phyloP scores from a whole-genome alignment of 2,888 invertebrate genomes.

The Tenthredo amoena region DNA sequence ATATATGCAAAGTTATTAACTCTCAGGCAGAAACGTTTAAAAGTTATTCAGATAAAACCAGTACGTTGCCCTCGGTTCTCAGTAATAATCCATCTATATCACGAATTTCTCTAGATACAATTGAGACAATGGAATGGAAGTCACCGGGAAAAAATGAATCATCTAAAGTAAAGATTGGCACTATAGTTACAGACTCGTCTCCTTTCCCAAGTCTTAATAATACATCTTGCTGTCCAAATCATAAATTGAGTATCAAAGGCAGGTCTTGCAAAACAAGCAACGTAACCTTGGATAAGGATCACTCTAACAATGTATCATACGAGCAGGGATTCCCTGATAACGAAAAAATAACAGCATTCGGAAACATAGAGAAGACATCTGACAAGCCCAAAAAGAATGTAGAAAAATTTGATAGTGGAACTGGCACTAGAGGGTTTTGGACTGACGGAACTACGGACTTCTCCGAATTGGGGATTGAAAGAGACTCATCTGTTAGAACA shows the following conservation, averaged over 20 bases:
- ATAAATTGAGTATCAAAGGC: neutral
- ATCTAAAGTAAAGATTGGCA: neutral
- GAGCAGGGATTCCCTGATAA: neutral
- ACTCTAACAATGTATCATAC: neutral
- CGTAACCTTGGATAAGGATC: neutral
- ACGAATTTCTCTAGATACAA: slow-evolving; percentile 14
- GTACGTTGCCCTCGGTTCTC: slow-evolving; percentile 23
- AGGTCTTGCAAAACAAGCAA: neutral
- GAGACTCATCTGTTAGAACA: neutral
- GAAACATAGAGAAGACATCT: neutral
- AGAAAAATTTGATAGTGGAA: neutral
- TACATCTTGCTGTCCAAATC: neutral
- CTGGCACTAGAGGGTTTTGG: neutral
- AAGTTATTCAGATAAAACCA: neutral
- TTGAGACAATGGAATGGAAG: neutral
- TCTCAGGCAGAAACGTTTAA: neutral
- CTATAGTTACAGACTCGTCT: neutral
- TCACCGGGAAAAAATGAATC: slow-evolving; percentile 1
- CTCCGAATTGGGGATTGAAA: neutral
- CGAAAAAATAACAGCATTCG: too few relatives aligned
- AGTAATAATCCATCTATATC: slow-evolving; percentile 46
- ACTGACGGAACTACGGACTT: neutral
- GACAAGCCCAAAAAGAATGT: neutral
- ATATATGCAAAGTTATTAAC: slow-evolving; percentile 30
- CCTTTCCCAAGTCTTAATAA: neutral